phyloP scores from a whole-genome alignment of 2,888 invertebrate species.

The Hypselothyrea guttata region DNA sequence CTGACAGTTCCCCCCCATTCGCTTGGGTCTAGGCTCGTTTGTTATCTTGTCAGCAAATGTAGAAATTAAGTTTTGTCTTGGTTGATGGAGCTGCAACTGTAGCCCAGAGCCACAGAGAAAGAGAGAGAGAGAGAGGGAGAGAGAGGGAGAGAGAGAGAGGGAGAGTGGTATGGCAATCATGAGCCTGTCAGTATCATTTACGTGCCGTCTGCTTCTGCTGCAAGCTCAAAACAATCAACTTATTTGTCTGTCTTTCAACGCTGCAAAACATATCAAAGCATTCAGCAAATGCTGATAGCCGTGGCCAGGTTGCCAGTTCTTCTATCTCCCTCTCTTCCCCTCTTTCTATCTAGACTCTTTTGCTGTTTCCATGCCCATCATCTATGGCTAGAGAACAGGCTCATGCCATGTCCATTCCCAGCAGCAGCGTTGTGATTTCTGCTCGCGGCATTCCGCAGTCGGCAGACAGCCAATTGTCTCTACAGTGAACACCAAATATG shows the following conservation, averaged over 20 bases:
- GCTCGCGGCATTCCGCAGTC: constrained; percentile 28
- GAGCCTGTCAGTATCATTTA: constrained; percentile 69
- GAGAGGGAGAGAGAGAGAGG: not conserved
- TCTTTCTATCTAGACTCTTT: not conserved
- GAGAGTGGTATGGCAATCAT: not conserved
- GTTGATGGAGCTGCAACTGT: constrained; percentile 15
- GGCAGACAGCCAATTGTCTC: constrained; percentile 17
- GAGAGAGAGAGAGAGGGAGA: not conserved
- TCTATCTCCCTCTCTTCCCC: not conserved
- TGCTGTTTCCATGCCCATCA: not conserved
- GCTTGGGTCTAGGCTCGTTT: constrained; percentile 13
- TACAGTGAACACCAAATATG: constrained; percentile 5
- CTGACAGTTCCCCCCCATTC: constrained; percentile 28
- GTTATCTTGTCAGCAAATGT: constrained; percentile 68
- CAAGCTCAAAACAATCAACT: constrained; percentile 62
- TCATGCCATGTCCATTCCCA: constrained; percentile 37
- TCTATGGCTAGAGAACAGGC: not conserved
- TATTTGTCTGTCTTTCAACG: constrained; percentile 59
- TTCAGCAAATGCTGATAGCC: constrained; percentile 35
- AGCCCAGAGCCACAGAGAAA: constrained; percentile 29
- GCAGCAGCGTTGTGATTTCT: constrained; percentile 29
- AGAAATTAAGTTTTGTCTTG: constrained; percentile 72
- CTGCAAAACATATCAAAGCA: constrained; percentile 56
- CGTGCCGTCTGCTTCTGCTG: constrained; percentile 36
- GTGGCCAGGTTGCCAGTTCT: constrained; percentile 10